Evolutionary conservation across 2,797 vertebrate genomes (phyloP), one percentile per base, ranked within the genome.

Genomic region (Malacoctenus gilli): DNA sequence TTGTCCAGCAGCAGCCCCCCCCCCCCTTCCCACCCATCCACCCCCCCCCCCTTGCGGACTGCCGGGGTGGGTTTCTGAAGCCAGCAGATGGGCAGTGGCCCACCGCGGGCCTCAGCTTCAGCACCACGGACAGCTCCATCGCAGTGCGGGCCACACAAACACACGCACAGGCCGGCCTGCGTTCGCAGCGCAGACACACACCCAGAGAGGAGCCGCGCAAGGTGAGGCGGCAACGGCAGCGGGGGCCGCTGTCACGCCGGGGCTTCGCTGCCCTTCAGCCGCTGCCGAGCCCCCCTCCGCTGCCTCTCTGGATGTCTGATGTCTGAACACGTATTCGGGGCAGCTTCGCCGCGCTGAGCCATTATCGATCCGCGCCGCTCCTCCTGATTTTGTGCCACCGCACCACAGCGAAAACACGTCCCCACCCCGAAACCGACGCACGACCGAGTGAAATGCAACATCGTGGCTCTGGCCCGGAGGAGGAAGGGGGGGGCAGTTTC

Each of bases 91-190:
- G 86, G 80, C 79, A 82, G 75, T 83, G 87, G 81, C 86, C n/a
- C 79, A 72, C 80, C 12, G 43, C 50, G 65, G 84, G 89, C 87
- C 84, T 71, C 20, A 9, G 20, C 11, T 88, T 87, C 89, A 91
- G 88, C 72, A 90, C 90, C 87, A 43, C 49, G 89, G 91, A 91
- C 79, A 92, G 91, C 69, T 82, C 79, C 85, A 78, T 80, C 85
- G 85, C 85, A 86, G 82, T 30, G 52, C 66, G 75, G 77, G 83
- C 79, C 83, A 77, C 68, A 64, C 57, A 74, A 49, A 80, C 57
- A 41, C 39, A 72, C 47, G 40, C 56, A 56, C 6, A 59, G 14
- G 61, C 63, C 71, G 47, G 41, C 46, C 41, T 11, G 4, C 30
- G 12, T 11, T 2, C 9, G 12, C 7, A 32, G 8, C 30, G 12